phyloP scores from a whole-genome alignment of 2,888 invertebrate species.

The Balanococcus diminutus region DNA sequence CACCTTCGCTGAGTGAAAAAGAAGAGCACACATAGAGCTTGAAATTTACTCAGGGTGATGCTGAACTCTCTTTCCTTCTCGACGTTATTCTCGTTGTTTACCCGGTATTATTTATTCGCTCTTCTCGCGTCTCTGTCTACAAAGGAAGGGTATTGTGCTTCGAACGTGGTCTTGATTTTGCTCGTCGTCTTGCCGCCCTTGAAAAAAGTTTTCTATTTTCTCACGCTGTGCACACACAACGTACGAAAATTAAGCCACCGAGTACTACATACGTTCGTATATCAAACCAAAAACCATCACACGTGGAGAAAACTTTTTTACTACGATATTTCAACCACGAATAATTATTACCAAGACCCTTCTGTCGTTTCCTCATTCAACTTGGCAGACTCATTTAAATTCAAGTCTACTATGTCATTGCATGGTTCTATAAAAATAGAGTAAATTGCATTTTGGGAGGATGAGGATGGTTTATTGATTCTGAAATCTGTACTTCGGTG shows the following conservation, averaged over 20 bases:
- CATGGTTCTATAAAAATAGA: too few species aligned
- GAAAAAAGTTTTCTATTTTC: neutral
- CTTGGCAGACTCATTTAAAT: too few species aligned
- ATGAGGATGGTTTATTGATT: too few species aligned
- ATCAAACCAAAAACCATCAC: neutral
- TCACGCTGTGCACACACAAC: neutral
- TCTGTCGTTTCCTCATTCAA: too few species aligned
- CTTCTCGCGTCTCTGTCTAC: neutral
- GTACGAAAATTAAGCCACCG: too few species aligned
- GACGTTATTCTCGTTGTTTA: neutral
- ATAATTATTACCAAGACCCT: neutral
- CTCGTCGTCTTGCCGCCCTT: neutral
- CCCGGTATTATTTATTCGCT: neutral
- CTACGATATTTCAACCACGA: neutral
- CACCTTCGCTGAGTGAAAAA: too few species aligned
- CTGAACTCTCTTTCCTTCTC: too few species aligned
- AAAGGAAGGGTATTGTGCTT: neutral
- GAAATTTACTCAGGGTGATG: too few species aligned
- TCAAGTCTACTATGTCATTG: too few species aligned
- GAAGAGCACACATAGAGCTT: too few species aligned
- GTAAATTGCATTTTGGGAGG: too few species aligned
- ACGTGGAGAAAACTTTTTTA: neutral
- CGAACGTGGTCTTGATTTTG: neutral
- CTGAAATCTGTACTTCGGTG: too few species aligned
- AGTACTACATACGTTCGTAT: neutral